Conservation (phyloP, 1,140 invertebrate genomes). For the Pseudomyrmex flavicornis region DNA sequence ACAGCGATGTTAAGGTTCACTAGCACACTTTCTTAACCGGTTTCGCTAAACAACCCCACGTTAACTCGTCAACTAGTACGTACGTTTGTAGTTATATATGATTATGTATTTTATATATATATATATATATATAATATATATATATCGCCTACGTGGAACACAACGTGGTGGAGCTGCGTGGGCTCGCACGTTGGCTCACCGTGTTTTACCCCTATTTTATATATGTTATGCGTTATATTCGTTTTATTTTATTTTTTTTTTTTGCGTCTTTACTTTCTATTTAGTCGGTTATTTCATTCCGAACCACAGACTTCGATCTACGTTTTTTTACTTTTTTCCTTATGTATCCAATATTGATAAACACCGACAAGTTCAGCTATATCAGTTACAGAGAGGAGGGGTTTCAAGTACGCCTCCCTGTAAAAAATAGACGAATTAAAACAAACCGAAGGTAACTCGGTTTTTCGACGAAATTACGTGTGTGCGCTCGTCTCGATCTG, state of each 20-base stretch:
- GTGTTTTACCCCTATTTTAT: slow-evolving; percentile 64
- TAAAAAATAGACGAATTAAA: slow-evolving; percentile 42
- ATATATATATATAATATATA: slow-evolving; percentile 54
- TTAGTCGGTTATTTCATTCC: slow-evolving; percentile 66
- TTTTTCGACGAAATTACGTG: background rate
- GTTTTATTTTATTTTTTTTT: background rate
- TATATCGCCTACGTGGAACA: slow-evolving; percentile 80
- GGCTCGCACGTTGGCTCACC: slow-evolving; percentile 82
- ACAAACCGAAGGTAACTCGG: slow-evolving; percentile 9
- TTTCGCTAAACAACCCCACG: slow-evolving; percentile 58
- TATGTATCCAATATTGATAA: slow-evolving; percentile 68
- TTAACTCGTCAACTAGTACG: slow-evolving; percentile 73
- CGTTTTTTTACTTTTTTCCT: slow-evolving; percentile 58
- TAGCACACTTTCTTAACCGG: slow-evolving; percentile 67
- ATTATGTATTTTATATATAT: slow-evolving; percentile 79
- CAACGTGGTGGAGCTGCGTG: slow-evolving; percentile 82
- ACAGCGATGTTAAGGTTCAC: slow-evolving; percentile 67
- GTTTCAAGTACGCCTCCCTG: slow-evolving; percentile 26
- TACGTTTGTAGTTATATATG: slow-evolving; percentile 77
- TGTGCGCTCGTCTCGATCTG: background rate
- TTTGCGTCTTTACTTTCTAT: slow-evolving; percentile 73
- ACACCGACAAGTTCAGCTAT: slow-evolving; percentile 70
- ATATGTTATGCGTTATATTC: slow-evolving; percentile 73
- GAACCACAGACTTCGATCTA: slow-evolving; percentile 64
- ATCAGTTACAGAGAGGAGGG: slow-evolving; percentile 67